Evolutionary conservation across 2,113 vertebrate genomes (phyloP), one percentile per base, ranked within the genome.

Genomic region (Cyanoliseus patagonus): DNA sequence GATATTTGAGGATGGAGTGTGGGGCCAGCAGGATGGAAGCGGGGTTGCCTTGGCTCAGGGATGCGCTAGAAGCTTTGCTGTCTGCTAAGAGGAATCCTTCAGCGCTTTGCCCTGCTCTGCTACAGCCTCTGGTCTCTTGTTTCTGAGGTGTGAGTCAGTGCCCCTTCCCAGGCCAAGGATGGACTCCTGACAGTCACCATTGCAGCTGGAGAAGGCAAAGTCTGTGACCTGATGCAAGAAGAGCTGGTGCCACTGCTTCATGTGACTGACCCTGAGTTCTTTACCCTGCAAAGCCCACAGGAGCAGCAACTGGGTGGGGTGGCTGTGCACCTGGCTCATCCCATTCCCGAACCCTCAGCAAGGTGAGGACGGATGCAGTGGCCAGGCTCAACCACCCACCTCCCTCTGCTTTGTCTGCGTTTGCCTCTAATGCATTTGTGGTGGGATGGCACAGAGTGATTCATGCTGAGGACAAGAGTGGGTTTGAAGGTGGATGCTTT

Each of bases 1-100:
- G 31, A 0, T 39, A 49, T 81, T 37, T 0, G 2, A 59, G 80
- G 67, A 16, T 0, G 1, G 28, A 63, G 37, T 1, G 2, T 35
- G 49, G 42, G 14, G 31, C 37, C 22, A 7, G 35, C 20, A 28
- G 69, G 51, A 13, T 4, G 2, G 6, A 27, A 4, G 31, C 4
- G 2, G 73, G 19, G 31, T 7, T 76, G 63, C 72, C n/a, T 49
- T 4, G 52, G 79, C 47, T 62, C 31, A 2, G 55, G 2, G 67
- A 0, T 11, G 67, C 7, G 22, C 72, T 31, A 44, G 89, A 59
- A 90, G 23, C 55, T 86, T 47, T 66, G 44, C 69, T 3, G 0
- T 17, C 28, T 13, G 46, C 47, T 27, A 8, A 31, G 70, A 53
- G 25, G 67, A 10, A 6, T 37, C 55, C 41, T 49, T 3, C 47